Base-by-base conservation (phyloP, 2,797 vertebrate genomes). In the Myoxocephalus aenaeus region DNA sequence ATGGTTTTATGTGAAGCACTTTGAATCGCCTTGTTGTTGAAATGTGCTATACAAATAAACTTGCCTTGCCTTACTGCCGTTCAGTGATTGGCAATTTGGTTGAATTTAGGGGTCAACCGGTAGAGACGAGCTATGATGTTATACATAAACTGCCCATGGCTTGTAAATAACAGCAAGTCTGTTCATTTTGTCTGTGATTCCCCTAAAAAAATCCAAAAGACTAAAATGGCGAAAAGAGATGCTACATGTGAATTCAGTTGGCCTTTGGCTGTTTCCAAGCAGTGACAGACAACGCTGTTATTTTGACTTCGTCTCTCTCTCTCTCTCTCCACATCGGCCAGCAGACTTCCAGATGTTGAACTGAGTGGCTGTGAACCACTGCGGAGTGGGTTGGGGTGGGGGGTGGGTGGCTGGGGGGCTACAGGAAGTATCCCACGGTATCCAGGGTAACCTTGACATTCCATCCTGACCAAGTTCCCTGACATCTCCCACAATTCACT, bases 391-490 rank as follows among this genome's bases (percentile, higher is more conserved):
- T 5, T 13, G 42, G 61, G 68, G 8, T 17, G 29, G 7, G 59
- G 17, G 42, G 54, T 7, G 65, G 68, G 11, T 13, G 27, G 8
- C 18, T n/a, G 20, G 72, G 78, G 84, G 74, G 66, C 8, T 65
- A 92, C 90, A 94, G 92, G 93, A 94, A 94, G 90, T 93, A 92
- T 93, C 93, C 93, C 93, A 94, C 93, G 93, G 91, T 94, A 92
- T 93, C 91, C 90, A 93, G 86, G 87, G 90, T 92, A 94, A 94
- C 93, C 92, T 92, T 92, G 89, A 92, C 92, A 94, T 93, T 93
- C 92, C 90, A 88, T 89, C 88, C 80, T 90, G 84, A 89, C 93
- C 89, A 79, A 90, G 90, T 90, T 89, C 89, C 82, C 86, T 90
- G 89, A 93, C 90, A 91, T 93, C 90, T 94, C 90, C 90, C 91